Evolutionary conservation across 2,797 vertebrate species (phyloP), one percentile per base, ranked within the genome.

Genomic region (Ciconia nigra): DNA sequence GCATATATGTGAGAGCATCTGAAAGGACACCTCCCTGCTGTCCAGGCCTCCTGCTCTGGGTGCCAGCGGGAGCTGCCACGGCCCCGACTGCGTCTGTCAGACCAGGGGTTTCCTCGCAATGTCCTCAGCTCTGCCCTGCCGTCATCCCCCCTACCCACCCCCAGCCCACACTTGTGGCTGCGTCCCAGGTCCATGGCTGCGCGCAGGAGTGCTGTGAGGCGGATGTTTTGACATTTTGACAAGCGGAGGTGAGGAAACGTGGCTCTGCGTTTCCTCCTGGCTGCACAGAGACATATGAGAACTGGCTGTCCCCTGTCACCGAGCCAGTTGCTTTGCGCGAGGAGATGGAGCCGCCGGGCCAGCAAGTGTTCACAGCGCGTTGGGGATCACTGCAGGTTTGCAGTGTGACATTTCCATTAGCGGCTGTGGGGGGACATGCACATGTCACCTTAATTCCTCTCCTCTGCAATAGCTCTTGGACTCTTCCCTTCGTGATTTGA

Each of bases 371-470:
- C 90, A 15, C 39, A 15, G 69, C 5, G 1, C 5, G 1, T 0
- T 80, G 77, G 69, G 63, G 52, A 87, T 89, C 11, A 5, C 81
- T 67, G 94, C 90, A n/a, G 55, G 79, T 95, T 90, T 94, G 79
- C 83, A 10, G 52, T 39, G 69, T 95, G 96, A 91, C 92, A 57
- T 96, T 93, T 84, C 96, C 91, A 61, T 92, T 62, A 91, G 83
- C 83, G 88, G 82, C 59, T 78, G 55, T 20, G 79, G 46, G 19
- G 61, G 18, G 7, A 35, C 52, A 37, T 44, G n/a, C 66, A 69
- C 31, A 9, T 35, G 70, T 57, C 74, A 89, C 67, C 79, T 83
- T 54, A 90, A 83, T 72, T 79, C 29, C 77, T 90, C 49, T 85
- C 52, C 44, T 70, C 46, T 94, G 77, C 26, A 59, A 35, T 7